A percentile compares a stretch with the other conserved stretches of the same genome.
These are phyloP conservation scores for Gymnothorax javanicus DNA, from an alignment of 2,797 vertebrate species.

Conservation along the genomic window DNA sequence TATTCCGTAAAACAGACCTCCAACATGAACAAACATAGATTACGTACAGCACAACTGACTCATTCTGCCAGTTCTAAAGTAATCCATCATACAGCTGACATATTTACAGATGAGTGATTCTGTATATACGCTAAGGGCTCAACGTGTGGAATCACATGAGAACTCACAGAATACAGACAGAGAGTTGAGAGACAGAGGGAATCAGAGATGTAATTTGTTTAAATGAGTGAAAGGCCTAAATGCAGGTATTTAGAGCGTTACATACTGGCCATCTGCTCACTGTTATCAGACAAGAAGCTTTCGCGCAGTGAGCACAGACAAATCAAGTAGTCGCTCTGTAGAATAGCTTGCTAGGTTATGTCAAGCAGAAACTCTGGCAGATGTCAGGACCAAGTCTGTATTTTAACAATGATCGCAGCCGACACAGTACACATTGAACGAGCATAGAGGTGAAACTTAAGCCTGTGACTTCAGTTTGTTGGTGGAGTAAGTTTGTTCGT, in stretches of 20 bases:
- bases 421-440: neutral
- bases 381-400: neutral
- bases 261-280: neutral
- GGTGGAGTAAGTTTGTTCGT: neutral
- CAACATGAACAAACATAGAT: neutral
- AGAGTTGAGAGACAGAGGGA: neutral
- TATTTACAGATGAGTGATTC: conserved; percentile 19
- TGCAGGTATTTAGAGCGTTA: neutral
- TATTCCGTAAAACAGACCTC: neutral
- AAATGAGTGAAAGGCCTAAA: neutral
- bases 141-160: neutral
- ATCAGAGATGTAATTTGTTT: neutral
- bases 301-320: neutral
- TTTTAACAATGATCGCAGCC: neutral
- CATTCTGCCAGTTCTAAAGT: neutral
- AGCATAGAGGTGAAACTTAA: neutral
- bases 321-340: too few species aligned
- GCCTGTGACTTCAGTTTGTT: neutral
- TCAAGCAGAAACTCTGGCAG: too few species aligned
- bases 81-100: conserved; percentile 19
- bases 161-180: neutral
- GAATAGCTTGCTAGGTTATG: too few species aligned
- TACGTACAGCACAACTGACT: neutral
- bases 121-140: conserved; percentile 1
- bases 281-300: neutral